Conservation (phyloP, 30 jellyfish, hydroid and myxozoan genomes). For the Hydra vulgaris region DNA sequence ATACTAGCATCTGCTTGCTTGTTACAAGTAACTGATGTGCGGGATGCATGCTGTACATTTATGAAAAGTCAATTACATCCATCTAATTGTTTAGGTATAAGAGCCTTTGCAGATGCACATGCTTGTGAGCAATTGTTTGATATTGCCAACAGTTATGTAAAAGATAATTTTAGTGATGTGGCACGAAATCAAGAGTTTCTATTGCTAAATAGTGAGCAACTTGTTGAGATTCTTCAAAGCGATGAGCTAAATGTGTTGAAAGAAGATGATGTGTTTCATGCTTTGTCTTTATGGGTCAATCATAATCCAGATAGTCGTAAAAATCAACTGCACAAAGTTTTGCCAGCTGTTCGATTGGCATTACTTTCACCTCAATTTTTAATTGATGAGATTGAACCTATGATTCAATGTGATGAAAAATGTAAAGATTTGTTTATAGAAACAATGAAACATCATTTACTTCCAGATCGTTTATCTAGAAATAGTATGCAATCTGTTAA, state of each 20-base stretch:
- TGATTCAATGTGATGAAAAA: slow-evolving; percentile 27
- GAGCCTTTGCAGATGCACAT: slow-evolving; percentile 95
- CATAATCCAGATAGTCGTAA: slow-evolving; percentile 57
- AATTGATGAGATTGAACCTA: slow-evolving; percentile 81
- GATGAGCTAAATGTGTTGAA: slow-evolving; percentile 61
- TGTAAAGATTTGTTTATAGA: slow-evolving; percentile 77
- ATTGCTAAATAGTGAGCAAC: slow-evolving; percentile 55
- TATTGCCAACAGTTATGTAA: slow-evolving; percentile 60
- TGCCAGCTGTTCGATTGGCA: slow-evolving; percentile 45
- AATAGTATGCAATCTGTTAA: slow-evolving; percentile 34
- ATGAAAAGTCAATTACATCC: slow-evolving; percentile 89
- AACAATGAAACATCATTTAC: slow-evolving; percentile 63
- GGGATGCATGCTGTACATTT: slow-evolving; percentile 79
- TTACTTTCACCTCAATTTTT: slow-evolving; percentile 60
- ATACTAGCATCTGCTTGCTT: slow-evolving; percentile 81
- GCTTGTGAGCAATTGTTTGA: slow-evolving; percentile 61
- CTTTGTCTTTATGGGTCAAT: slow-evolving; percentile 56
- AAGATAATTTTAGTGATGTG: slow-evolving; percentile 67
- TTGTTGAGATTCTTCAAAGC: slow-evolving; percentile 46
- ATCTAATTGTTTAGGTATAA: slow-evolving; percentile 76
- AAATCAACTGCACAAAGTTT: slow-evolving; percentile 25
- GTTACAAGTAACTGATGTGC: slow-evolving; percentile 60
- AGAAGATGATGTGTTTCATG: slow-evolving; percentile 58
- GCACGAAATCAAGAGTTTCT: slow-evolving; percentile 75
- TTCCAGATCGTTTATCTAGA: slow-evolving; percentile 49